Evolutionary conservation across 2,888 invertebrate genomes (phyloP).

Genomic region (Tetropium fuscum): DNA sequence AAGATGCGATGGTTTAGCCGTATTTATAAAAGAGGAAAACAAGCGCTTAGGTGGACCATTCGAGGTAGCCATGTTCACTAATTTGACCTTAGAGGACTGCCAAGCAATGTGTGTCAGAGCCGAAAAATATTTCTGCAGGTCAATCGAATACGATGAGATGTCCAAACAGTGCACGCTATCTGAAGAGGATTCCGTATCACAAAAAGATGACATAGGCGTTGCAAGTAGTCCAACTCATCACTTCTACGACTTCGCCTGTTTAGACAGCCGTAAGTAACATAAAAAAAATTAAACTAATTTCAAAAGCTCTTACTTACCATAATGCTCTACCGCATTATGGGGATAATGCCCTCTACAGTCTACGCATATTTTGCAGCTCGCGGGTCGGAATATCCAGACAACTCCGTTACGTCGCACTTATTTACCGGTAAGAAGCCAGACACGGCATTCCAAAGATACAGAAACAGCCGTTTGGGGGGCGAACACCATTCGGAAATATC

Average conservation of each 20-base stretch:
- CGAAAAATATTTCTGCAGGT: conserved; percentile 90
- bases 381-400: conserved; percentile 90
- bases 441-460: conserved; percentile 89
- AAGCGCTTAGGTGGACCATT: conserved; percentile 89
- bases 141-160: conserved; percentile 90
- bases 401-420: conserved; percentile 85
- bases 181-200: conserved; percentile 91
- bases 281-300: not conserved
- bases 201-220: conserved; percentile 87
- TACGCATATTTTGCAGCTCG: conserved; percentile 83
- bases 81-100: conserved; percentile 88
- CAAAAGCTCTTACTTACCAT: not conserved
- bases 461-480: conserved; percentile 87
- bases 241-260: conserved; percentile 89
- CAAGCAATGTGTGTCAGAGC: conserved; percentile 88
- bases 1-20: conserved; percentile 87
- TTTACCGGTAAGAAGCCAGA: conserved; percentile 85
- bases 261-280: conserved; percentile 86
- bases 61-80: conserved; percentile 88
- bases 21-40: conserved; percentile 91
- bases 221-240: conserved; percentile 88
- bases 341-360: no score
- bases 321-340: no score
- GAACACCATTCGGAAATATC: conserved; percentile 93
- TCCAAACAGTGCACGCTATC: conserved; percentile 89